Evolutionary conservation across 2,888 invertebrate species (phyloP).

Genomic region (Phanerotoma sp.): DNA sequence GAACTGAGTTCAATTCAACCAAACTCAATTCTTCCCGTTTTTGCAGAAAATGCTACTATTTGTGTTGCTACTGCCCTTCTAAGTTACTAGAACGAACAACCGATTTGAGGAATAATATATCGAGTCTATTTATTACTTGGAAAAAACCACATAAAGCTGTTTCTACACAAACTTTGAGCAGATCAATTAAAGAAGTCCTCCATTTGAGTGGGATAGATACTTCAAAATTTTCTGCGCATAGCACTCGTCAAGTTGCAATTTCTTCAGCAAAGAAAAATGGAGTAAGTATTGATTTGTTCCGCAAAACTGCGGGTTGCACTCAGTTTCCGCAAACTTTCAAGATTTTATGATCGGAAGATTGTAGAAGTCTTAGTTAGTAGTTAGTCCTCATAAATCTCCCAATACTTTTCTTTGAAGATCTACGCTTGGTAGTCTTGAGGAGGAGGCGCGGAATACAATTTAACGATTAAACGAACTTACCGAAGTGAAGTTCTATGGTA

Average conservation of each 20-base stretch:
- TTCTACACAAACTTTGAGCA: slow-evolving; percentile 31
- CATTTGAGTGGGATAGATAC: slow-evolving; percentile 31
- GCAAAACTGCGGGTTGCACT: slow-evolving; percentile 36
- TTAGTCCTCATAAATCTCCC: not conserved
- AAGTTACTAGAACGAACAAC: slow-evolving; percentile 23
- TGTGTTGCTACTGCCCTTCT: slow-evolving; percentile 27
- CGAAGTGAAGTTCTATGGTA: slow-evolving; percentile 26
- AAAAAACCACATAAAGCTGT: slow-evolving; percentile 30
- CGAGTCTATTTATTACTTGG: slow-evolving; percentile 28
- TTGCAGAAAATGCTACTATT: slow-evolving; percentile 21
- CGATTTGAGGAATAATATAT: slow-evolving; percentile 10
- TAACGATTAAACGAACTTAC: slow-evolving; percentile 29
- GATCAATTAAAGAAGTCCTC: slow-evolving; percentile 28
- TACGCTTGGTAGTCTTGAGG: slow-evolving; percentile 17
- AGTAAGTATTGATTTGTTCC: slow-evolving; percentile 30
- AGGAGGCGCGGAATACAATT: slow-evolving; percentile 29
- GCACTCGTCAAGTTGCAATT: slow-evolving; percentile 34
- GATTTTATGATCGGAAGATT: slow-evolving; percentile 18
- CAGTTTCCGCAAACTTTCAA: slow-evolving; percentile 32
- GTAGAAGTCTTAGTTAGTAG: no score
- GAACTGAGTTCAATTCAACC: slow-evolving; percentile 27
- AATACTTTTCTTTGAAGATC: slow-evolving; percentile 10
- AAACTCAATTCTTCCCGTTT: slow-evolving; percentile 26
- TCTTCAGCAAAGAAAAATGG: slow-evolving; percentile 34
- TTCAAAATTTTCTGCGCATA: slow-evolving; percentile 28